Evolutionary conservation across 1,140 invertebrate species (phyloP), one percentile per base, ranked within the genome.

Genomic region (Achatina immaculata): DNA sequence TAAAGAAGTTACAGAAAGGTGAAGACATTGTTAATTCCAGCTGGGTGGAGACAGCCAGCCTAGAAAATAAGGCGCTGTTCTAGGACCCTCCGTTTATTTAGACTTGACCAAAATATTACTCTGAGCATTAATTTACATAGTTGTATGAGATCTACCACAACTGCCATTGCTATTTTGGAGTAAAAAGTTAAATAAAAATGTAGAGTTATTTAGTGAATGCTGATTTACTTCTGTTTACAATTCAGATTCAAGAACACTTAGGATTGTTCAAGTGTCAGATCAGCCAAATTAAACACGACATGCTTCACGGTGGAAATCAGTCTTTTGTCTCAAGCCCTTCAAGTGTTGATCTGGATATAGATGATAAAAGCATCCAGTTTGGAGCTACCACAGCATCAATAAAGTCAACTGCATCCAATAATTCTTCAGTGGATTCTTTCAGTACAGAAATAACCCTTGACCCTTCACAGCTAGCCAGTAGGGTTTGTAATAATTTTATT

Each of bases 231-330:
- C 24, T 19, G 4, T 7, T 55, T 14, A 66, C n/a, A 14, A 4
- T 43, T 1, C 40, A 76, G 74, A 76, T 76, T 40, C 48, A 76
- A 76, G 40, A 65, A 1, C 74, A 76, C 36, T 38, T 76, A 1
- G 74, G 74, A 24, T 55, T 76, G 48, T 76, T 40, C 55, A 62
- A 40, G 24, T 24, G 38, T 31, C 74, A 76, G n/a, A 76, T 76
- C 48, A 1, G 34, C 14, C 6, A n/a, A 6, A 76, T 76, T 21
- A 76, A 76, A 36, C 16, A 55, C 31, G 36, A 4, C 36, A 40
- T 69, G 36, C 68, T 28, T 21, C 38, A 69, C 24, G 68, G 68
- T 28, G 68, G 42, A 4, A 62, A 6, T 16, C 1, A 2, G 0
- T 34, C 58, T 6, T 28, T 62, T 2, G 31, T 28, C 6, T 28